Evolutionary conservation across 2,113 vertebrate species (phyloP).

Genomic region (Sminthopsis crassicaudata): DNA sequence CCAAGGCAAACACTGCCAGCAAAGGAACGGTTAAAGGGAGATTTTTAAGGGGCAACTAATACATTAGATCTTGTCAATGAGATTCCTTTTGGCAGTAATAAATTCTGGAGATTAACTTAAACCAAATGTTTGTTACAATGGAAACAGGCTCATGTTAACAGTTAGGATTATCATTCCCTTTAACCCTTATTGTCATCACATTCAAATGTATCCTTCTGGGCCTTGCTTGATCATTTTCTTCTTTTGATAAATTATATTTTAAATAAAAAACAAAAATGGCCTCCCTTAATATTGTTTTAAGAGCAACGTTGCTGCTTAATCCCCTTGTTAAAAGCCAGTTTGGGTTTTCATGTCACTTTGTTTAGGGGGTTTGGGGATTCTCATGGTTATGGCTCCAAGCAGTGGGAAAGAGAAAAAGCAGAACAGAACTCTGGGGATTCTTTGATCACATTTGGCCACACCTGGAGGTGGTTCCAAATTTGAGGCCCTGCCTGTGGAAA

Average conservation of each 20-base stretch:
- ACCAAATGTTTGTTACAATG: constrained; percentile 84
- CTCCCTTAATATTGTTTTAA: constrained; percentile 69
- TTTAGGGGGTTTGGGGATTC: neutral
- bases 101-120: constrained; percentile 82
- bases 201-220: constrained; percentile 74
- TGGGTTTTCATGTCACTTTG: neutral
- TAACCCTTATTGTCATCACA: constrained; percentile 78
- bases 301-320: constrained; percentile 61
- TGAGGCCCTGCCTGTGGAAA: neutral
- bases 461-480: neutral
- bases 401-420: constrained; percentile 58
- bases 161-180: constrained; percentile 77
- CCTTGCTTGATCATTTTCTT: constrained; percentile 74
- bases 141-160: constrained; percentile 79
- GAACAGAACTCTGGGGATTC: constrained; percentile 64
- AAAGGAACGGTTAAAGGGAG: constrained; percentile 74
- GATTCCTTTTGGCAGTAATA: constrained; percentile 84
- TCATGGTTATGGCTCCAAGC: constrained; percentile 55
- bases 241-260: constrained; percentile 77
- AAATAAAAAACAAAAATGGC: constrained; percentile 67
- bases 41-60: constrained; percentile 77
- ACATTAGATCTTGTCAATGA: constrained; percentile 79
- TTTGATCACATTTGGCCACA: neutral
- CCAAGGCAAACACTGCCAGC: constrained; percentile 66
- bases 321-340: constrained; percentile 72